Percentiles rank a stretch among this genome's conserved stretches.
These are phyloP conservation scores for Heliconius eleuchia DNA, from an alignment of 1,140 invertebrate genomes.

Conservation along the genomic window DNA sequence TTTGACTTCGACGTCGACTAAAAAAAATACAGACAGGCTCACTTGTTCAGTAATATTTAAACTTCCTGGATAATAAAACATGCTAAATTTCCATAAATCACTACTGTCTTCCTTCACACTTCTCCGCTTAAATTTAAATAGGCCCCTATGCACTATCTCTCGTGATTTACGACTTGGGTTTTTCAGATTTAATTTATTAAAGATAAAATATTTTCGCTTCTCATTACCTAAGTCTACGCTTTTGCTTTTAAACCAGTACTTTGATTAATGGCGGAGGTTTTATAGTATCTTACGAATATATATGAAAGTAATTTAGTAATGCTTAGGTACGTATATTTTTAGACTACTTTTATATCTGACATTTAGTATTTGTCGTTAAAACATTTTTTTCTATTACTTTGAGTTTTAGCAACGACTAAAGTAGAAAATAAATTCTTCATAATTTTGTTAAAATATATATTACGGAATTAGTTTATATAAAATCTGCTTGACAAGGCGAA, in stretches of 20 bases:
- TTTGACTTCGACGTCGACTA: too few relatives aligned
- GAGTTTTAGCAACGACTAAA: neutral
- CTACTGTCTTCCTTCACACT: constrained; percentile 63
- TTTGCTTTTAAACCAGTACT: constrained; percentile 19
- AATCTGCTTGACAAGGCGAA: neutral
- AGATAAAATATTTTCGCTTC: constrained; percentile 22
- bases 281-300: constrained; percentile 6
- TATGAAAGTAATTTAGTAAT: constrained; percentile 12
- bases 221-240: constrained; percentile 31
- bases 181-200: constrained; percentile 41
- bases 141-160: constrained; percentile 58
- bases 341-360: constrained; percentile 1
- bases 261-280: constrained; percentile 20
- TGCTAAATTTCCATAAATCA: constrained; percentile 66
- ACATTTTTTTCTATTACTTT: neutral
- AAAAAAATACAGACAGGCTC: neutral
- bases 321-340: constrained; percentile 9
- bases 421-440: neutral
- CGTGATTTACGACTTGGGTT: constrained; percentile 54
- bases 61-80: constrained; percentile 60
- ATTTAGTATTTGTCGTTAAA: neutral
- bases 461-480: neutral
- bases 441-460: neutral
- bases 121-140: constrained; percentile 72
- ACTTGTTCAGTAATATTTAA: constrained; percentile 57